These are phyloP conservation scores for Ectropis grisescens DNA, from an alignment of 1,140 invertebrate species.

Conservation along the genomic window DNA sequence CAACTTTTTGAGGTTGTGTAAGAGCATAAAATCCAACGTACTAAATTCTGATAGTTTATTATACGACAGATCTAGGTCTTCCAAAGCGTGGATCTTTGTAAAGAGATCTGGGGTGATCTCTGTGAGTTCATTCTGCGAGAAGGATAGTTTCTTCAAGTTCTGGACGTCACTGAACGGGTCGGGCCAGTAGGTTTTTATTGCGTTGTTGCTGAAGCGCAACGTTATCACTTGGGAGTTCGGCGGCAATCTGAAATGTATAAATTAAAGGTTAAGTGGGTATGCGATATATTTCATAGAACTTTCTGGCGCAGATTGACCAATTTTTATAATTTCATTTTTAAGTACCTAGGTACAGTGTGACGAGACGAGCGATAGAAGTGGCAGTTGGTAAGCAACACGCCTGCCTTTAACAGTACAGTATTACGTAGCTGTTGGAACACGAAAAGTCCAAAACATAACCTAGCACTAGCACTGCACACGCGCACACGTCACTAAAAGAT, in stretches of 20 bases:
- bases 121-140: conserved; percentile 47
- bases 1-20: conserved; percentile 38
- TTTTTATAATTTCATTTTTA: no score
- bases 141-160: conserved; percentile 42
- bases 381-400: no score
- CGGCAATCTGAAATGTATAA: conserved; percentile 59
- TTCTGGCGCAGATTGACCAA: no score
- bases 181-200: conserved; percentile 54
- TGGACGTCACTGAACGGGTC: conserved; percentile 49
- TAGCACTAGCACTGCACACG: no score
- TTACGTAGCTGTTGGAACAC: no score
- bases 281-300: no score
- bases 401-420: no score
- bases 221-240: conserved; percentile 47
- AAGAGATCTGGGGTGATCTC: conserved; percentile 55
- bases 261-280: conserved; percentile 10
- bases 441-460: no score
- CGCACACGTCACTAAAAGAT: no score
- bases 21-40: conserved; percentile 40
- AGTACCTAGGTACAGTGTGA: no score
- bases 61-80: conserved; percentile 67
- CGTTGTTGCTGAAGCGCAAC: conserved; percentile 50
- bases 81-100: conserved; percentile 40
- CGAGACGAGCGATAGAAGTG: no score
- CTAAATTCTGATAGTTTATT: conserved; percentile 62